Conservation (phyloP, 2,888 invertebrate genomes). For the Metopia argyrocephala region DNA sequence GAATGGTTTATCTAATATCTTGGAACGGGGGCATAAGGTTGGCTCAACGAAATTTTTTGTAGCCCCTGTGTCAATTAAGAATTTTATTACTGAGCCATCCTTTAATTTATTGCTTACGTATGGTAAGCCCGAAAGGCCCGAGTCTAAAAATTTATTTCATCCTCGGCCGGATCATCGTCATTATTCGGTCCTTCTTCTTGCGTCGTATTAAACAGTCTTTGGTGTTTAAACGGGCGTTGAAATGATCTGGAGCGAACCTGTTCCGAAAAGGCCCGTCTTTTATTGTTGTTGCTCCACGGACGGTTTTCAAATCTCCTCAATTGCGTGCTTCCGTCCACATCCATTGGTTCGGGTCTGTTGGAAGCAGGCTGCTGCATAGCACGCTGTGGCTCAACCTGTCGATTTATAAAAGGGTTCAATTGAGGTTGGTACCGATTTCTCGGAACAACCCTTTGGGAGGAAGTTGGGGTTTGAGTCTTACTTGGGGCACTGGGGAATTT, state of each 20-base stretch:
- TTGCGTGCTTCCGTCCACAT: background rate
- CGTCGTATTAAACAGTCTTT: conserved; percentile 12
- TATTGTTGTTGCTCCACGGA: background rate
- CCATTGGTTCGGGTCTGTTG: background rate
- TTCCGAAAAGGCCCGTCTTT: background rate
- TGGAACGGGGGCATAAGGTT: background rate
- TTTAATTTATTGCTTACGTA: conserved; percentile 29
- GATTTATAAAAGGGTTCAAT: background rate
- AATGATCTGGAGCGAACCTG: background rate
- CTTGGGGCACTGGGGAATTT: background rate
- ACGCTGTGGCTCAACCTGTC: background rate
- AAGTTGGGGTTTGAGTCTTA: conserved; percentile 3
- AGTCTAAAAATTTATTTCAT: conserved; percentile 28
- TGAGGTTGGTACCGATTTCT: conserved; percentile 1
- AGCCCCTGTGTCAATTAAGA: conserved; percentile 32
- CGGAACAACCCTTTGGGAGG: background rate
- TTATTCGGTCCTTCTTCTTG: background rate
- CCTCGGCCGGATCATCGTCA: background rate
- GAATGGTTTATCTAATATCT: background rate
- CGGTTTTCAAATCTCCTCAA: background rate
- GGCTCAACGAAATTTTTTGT: background rate
- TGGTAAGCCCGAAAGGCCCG: conserved; percentile 23
- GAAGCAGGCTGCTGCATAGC: conserved; percentile 1
- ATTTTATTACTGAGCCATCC: conserved; percentile 29
- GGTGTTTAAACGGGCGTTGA: background rate